Base-by-base conservation (phyloP, 2,888 invertebrate species). In the Thera obeliscata region DNA sequence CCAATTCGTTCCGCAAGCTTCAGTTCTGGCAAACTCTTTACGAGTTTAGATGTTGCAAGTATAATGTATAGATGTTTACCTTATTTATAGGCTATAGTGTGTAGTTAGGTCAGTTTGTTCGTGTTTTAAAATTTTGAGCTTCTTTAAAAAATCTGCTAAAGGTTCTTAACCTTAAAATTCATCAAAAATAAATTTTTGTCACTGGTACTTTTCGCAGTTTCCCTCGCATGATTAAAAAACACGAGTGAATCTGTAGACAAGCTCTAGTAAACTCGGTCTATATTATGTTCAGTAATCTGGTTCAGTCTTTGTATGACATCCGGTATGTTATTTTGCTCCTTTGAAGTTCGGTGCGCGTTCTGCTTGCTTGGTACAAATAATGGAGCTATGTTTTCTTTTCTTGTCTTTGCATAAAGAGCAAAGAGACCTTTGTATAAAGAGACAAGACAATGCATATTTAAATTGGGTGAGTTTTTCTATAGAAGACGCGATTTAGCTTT, bases 1-100 rank as follows among this genome's bases (percentile, higher is more conserved):
- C 75, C 77, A 67, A 84, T 88, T 87, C 80, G 87, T 88, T 87
- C 87, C 87, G 85, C 87, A 82, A 85, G 84, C 84, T 87, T 79
- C 76, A 69, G 77, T 82, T 80, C 78, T 79, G 79, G 80, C 83
- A 81, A 80, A 78, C 78, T 76, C 77, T 77, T 85, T 81, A 76
- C 78, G 81, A 81, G 78, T 77, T 82, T 77, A 82, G 85, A 87
- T 88, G 85, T 86, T 75, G 76, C 36, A 52, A 58, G 49, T 52
- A 52, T 8, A 22, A 22, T 22, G 22, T 22, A 8, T 41, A 41
- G 41, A 36, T 35, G 5, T 1, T 2, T 3, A n/a, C 50, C 22
- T 22, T 50, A 50, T 50, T 50, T 22, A 50, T 22, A 22, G 5
- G 2, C 22, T 6, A 22, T 5, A 3, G 7, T 7, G 3, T 22